Evolutionary conservation across 1,140 invertebrate species (phyloP).

Genomic region (Pteromalus puparum): DNA sequence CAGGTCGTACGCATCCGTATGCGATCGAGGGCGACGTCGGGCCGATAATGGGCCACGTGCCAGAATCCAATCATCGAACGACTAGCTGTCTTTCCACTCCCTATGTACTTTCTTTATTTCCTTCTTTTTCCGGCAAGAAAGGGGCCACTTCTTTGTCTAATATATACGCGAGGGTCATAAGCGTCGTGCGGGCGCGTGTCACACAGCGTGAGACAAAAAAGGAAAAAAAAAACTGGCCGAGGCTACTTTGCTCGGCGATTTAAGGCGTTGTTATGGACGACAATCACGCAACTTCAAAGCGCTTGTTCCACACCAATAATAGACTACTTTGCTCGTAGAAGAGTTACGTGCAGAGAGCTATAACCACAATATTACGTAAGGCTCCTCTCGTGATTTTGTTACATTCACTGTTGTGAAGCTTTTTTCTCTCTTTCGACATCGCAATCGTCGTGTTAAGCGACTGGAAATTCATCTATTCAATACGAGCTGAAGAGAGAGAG

Average conservation of each 20-base stretch:
- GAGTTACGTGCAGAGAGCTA: not conserved
- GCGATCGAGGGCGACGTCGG: constrained; percentile 51
- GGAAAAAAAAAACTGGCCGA: not conserved
- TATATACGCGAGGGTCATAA: not conserved
- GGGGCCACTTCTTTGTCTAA: constrained; percentile 29
- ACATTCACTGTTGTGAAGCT: not conserved
- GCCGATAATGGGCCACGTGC: constrained; percentile 62
- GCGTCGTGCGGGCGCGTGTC: not conserved
- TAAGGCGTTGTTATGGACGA: not conserved
- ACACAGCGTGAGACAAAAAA: constrained; percentile 1
- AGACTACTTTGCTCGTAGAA: not conserved
- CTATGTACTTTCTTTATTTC: constrained; percentile 49
- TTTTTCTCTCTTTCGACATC: constrained; percentile 49
- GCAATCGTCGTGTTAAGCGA: constrained; percentile 59
- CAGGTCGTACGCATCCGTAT: constrained; percentile 2
- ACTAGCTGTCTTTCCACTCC: constrained; percentile 48
- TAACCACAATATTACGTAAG: constrained; percentile 32
- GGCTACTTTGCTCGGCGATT: not conserved
- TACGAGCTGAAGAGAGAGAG: not conserved
- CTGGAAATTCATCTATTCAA: constrained; percentile 63
- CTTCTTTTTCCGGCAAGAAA: constrained; percentile 15
- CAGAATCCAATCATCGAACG: constrained; percentile 66
- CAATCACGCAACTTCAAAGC: not conserved
- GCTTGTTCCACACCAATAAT: not conserved
- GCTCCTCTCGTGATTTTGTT: not conserved